phyloP scores from a whole-genome alignment of 2,888 invertebrate genomes.

The Nemotelus nigrinus region DNA sequence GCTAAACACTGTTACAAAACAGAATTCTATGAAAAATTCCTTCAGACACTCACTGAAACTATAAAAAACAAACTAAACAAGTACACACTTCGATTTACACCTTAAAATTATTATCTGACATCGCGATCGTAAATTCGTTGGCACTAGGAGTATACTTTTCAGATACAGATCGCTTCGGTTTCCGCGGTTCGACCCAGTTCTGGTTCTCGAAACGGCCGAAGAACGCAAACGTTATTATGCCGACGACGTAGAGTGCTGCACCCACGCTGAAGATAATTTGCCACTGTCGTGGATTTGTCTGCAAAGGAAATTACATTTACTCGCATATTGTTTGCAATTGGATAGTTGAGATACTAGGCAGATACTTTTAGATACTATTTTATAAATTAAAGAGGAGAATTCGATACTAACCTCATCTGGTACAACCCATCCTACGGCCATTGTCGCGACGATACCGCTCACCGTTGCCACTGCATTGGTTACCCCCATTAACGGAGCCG shows the following conservation, averaged over 20 bases:
- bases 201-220: constrained; percentile 58
- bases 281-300: constrained; percentile 66
- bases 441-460: constrained; percentile 72
- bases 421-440: constrained; percentile 70
- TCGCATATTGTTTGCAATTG: neutral
- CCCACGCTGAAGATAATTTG: constrained; percentile 69
- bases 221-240: constrained; percentile 68
- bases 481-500: constrained; percentile 76
- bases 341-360: too few relatives aligned
- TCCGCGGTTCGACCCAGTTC: neutral
- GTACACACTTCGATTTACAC: too few relatives aligned
- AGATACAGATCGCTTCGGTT: too few relatives aligned
- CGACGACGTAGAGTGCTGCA: constrained; percentile 66
- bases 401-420: constrained; percentile 65
- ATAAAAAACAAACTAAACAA: too few relatives aligned
- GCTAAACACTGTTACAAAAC: too few relatives aligned
- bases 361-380: neutral
- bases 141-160: too few relatives aligned
- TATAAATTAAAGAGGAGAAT: neutral
- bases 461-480: constrained; percentile 73
- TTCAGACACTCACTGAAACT: too few relatives aligned
- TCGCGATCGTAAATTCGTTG: too few relatives aligned
- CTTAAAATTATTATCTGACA: too few relatives aligned
- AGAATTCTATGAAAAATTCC: too few relatives aligned
- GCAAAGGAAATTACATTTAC: constrained; percentile 2